Base-by-base conservation (phyloP, 2,113 vertebrate genomes). In the Barbus barbus region DNA sequence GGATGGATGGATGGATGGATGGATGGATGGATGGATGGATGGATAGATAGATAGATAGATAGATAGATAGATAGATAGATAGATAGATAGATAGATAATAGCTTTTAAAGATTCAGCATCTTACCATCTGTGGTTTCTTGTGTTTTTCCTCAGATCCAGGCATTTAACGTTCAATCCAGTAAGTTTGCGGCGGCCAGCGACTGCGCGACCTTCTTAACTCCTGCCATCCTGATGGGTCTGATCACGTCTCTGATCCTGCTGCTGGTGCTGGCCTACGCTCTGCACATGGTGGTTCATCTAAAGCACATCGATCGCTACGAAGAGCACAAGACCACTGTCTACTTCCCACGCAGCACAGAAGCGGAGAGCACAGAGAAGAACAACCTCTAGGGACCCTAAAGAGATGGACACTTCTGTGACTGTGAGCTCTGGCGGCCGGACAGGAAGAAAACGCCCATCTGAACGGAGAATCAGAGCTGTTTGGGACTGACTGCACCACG, bases 201-300 rank as follows among this genome's bases (percentile, higher is more conserved):
- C 90, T 99, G 97, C 14, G 91, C 95, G 8, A 95, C 96, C 11
- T 94, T 96, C 86, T 94, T 96, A 84, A 97, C 97, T 0, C 97
- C 96, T 0, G 96, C 97, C 44, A 95, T 99, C 87, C 94, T 98
- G 36, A 97, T 99, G 91, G 96, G 97, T 7, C 63, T 98, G 92
- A 95, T 96, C 44, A 96, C 94, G 72, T 98, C 97, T 0, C 90
- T 99, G 89, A 93, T 98, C 41, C 93, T 99, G 89, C 93, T 99
- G 84, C 93, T 98, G 9, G 97, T 97, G 38, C 89, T 99, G 85
- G 98, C 97, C 88, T 98, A 96, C 0, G 94, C 97, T 58, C 94
- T 98, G 84, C 97, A 99, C 89, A 97, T 97, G 96, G 94, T 99
- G 90, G 92, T 97, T 72, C 96, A 98, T 91, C 93, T 98, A 86